phyloP scores from a whole-genome alignment of 2,888 invertebrate genomes.

The Scaptomyza cyrtandrae region DNA sequence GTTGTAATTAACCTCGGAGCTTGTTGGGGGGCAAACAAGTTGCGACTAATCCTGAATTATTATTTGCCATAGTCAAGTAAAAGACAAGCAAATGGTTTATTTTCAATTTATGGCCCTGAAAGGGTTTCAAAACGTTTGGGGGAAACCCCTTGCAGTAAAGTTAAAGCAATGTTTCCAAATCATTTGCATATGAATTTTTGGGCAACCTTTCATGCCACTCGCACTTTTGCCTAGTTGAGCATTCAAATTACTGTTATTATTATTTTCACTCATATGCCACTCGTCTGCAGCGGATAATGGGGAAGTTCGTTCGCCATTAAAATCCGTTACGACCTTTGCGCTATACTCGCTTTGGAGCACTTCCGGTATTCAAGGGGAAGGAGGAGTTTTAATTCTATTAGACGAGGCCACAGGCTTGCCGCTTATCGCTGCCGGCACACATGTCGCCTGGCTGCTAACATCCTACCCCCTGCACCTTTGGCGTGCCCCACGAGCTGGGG shows the following conservation, averaged over 20 bases:
- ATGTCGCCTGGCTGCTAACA: slow-evolving; percentile 39
- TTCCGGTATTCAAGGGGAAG: slow-evolving; percentile 43
- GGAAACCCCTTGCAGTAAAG: neutral
- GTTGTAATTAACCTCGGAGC: slow-evolving; percentile 76
- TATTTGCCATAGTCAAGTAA: slow-evolving; percentile 60
- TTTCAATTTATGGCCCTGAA: slow-evolving; percentile 71
- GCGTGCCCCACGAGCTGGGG: slow-evolving; percentile 25
- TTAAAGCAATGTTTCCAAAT: slow-evolving; percentile 59
- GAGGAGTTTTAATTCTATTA: slow-evolving; percentile 74
- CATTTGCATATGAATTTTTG: slow-evolving; percentile 77
- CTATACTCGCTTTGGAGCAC: slow-evolving; percentile 60
- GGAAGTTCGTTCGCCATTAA: slow-evolving; percentile 54
- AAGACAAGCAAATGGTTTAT: slow-evolving; percentile 72
- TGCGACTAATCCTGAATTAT: slow-evolving; percentile 78
- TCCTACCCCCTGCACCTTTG: neutral
- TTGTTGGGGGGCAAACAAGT: slow-evolving; percentile 47
- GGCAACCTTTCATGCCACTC: slow-evolving; percentile 58
- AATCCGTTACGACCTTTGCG: slow-evolving; percentile 67
- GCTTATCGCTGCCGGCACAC: slow-evolving; percentile 71
- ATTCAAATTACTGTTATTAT: slow-evolving; percentile 79
- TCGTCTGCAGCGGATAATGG: slow-evolving; percentile 16
- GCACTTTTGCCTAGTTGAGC: slow-evolving; percentile 63
- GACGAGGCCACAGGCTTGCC: slow-evolving; percentile 46
- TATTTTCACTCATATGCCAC: slow-evolving; percentile 78
- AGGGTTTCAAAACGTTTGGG: slow-evolving; percentile 42